Conservation (phyloP, 2,113 vertebrate genomes). For the Hemichromis elongatus region DNA sequence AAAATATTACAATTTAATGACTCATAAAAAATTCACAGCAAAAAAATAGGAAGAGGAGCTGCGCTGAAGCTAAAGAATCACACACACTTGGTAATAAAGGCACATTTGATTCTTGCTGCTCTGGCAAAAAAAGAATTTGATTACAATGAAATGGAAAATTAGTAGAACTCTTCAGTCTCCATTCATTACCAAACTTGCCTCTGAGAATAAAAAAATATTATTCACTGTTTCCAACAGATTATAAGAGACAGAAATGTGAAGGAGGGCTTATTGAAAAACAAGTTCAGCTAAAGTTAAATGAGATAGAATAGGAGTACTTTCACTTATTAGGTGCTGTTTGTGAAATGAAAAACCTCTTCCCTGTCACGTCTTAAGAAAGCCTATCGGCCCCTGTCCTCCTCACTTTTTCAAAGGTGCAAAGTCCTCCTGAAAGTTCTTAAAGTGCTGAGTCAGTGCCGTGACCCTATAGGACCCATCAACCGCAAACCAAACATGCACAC, state of each 20-base stretch:
- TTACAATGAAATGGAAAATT: neutral
- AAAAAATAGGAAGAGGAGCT: neutral
- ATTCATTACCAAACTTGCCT: neutral
- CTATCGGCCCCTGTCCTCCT: neutral
- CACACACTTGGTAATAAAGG: neutral
- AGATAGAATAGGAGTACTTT: neutral
- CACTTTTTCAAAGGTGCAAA: neutral
- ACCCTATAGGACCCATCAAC: neutral
- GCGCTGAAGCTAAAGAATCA: neutral
- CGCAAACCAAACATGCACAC: neutral
- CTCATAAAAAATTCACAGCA: neutral
- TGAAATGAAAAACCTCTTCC: neutral
- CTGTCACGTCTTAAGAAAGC: neutral
- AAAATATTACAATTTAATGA: neutral
- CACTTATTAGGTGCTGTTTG: neutral
- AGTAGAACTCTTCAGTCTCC: neutral
- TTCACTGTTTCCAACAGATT: neutral
- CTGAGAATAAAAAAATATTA: neutral
- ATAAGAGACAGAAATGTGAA: neutral
- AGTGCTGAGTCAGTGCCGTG: slow-evolving; percentile 9
- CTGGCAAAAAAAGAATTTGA: neutral
- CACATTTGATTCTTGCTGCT: neutral
- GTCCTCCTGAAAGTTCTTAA: neutral
- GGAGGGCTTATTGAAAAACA: neutral
- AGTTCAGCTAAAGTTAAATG: neutral